phyloP scores from a whole-genome alignment of 1,140 invertebrate species.

The Nasonia vitripennis region DNA sequence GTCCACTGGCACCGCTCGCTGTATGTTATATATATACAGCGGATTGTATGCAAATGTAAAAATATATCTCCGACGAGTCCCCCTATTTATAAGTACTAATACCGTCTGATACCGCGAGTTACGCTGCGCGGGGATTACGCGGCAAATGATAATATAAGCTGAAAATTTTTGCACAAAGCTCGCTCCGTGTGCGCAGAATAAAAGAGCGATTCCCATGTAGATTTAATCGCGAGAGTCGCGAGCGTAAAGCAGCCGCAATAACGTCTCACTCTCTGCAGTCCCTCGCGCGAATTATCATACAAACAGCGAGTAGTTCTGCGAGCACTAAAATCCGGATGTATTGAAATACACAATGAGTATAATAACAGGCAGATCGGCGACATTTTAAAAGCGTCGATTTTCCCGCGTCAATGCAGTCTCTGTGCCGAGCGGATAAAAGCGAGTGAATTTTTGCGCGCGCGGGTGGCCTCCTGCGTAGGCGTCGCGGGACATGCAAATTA shows the following conservation, averaged over 20 bases:
- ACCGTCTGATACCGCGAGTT: background rate
- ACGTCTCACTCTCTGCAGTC: conserved; percentile 18
- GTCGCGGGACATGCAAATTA: conserved; percentile 73
- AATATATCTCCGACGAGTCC: background rate
- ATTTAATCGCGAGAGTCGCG: background rate
- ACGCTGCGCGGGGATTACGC: background rate
- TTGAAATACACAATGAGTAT: conserved; percentile 11
- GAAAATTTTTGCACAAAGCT: conserved; percentile 9
- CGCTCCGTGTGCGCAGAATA: background rate
- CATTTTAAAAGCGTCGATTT: conserved; percentile 3
- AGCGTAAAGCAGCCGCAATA: background rate
- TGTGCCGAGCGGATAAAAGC: background rate
- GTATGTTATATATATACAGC: too few relatives aligned
- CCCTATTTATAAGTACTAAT: background rate
- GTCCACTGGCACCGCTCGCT: background rate
- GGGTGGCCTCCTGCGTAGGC: conserved; percentile 70
- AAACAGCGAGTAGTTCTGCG: background rate
- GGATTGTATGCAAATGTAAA: background rate
- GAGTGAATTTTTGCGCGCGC: conserved; percentile 35
- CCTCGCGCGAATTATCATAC: conserved; percentile 24
- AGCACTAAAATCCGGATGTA: background rate
- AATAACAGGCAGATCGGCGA: background rate
- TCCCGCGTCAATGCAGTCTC: background rate
- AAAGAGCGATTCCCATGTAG: conserved; percentile 22
- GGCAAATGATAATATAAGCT: background rate